Conservation (phyloP, 2,113 vertebrate species). For the Lamprotornis superbus region DNA sequence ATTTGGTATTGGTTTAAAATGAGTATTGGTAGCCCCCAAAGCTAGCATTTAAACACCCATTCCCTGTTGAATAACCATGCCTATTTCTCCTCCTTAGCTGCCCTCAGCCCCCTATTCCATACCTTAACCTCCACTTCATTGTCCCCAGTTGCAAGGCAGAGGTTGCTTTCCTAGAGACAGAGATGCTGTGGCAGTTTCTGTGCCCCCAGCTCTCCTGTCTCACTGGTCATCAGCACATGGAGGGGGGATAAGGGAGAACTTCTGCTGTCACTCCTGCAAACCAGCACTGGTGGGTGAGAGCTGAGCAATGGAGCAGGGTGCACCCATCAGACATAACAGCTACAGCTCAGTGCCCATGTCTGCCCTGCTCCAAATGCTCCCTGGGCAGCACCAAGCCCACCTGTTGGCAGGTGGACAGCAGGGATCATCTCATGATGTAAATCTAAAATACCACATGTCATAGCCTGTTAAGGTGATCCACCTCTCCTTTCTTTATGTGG, state of each 20-base stretch:
- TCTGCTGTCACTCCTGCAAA: not conserved
- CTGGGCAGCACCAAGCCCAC: not conserved
- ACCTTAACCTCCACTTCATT: not conserved
- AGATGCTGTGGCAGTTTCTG: not conserved
- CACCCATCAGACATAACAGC: fast-evolving
- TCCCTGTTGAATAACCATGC: not conserved
- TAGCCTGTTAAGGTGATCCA: not conserved
- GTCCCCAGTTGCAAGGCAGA: not conserved
- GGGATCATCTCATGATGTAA: not conserved
- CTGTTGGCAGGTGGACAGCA: not conserved
- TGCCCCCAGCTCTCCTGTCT: not conserved
- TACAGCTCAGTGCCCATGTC: not conserved
- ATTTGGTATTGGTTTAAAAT: not conserved
- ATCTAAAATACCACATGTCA: not conserved
- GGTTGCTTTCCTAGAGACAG: not conserved
- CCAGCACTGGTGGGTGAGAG: not conserved
- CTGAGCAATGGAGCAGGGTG: not conserved
- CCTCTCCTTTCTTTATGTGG: not conserved
- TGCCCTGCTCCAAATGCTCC: not conserved
- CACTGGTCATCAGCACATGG: not conserved
- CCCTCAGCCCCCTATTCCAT: not conserved
- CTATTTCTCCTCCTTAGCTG: not conserved
- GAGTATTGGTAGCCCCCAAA: not conserved
- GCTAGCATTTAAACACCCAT: not conserved
- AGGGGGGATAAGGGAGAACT: fast-evolving